phyloP scores from a whole-genome alignment of 1,140 invertebrate genomes.

The Pinna nobilis region DNA sequence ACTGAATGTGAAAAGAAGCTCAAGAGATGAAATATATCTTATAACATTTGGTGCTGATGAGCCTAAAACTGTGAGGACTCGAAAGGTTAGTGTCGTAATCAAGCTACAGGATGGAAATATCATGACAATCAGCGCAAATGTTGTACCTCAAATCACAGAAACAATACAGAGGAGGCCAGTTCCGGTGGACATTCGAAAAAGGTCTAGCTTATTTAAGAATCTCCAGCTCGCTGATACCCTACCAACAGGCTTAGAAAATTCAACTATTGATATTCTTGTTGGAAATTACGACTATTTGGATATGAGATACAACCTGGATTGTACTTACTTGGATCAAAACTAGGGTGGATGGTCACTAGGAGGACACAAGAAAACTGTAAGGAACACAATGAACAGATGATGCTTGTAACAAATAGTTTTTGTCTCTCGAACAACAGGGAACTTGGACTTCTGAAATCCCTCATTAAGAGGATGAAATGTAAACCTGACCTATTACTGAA shows the following conservation, averaged over 20 bases:
- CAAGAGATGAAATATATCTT: conserved; percentile 24
- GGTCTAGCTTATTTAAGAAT: conserved; percentile 2
- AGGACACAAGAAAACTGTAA: not conserved
- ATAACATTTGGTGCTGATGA: conserved; percentile 39
- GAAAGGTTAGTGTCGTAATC: conserved; percentile 6
- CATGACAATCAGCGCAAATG: conserved; percentile 1
- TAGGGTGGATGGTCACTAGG: conserved; percentile 29
- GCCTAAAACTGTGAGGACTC: conserved; percentile 32
- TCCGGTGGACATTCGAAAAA: no score
- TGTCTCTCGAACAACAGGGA: conserved; percentile 29
- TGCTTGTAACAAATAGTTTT: conserved; percentile 32
- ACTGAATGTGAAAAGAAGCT: conserved; percentile 13
- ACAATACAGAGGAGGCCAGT: no score
- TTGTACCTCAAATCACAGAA: conserved; percentile 11
- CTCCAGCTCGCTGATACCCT: conserved; percentile 20
- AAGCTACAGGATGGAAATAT: conserved; percentile 29
- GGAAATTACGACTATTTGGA: conserved; percentile 31
- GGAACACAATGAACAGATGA: not conserved
- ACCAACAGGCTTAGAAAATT: conserved; percentile 6
- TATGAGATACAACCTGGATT: conserved; percentile 14
- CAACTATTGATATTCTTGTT: conserved; percentile 2
- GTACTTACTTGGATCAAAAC: conserved; percentile 33
- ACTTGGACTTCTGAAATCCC: conserved; percentile 29
- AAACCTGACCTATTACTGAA: conserved; percentile 36
- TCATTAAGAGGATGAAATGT: conserved; percentile 7